Conservation (phyloP, 2,888 invertebrate species). For the Andrena bucephala region DNA sequence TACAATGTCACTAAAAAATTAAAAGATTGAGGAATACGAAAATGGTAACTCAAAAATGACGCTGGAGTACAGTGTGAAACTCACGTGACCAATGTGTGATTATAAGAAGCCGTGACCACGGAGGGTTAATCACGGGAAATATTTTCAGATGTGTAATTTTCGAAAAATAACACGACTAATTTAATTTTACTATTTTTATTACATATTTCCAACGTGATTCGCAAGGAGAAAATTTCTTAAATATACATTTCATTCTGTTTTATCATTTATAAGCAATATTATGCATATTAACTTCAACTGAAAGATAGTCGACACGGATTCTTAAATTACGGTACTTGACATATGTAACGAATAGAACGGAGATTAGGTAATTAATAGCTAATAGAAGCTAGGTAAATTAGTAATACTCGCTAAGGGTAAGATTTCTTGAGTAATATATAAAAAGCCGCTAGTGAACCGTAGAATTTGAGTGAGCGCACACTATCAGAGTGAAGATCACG, state of each 20-base stretch:
- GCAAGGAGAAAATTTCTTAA: neutral
- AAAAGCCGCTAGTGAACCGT: neutral
- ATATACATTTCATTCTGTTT: neutral
- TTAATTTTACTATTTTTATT: neutral
- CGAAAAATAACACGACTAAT: too few relatives aligned
- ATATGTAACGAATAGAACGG: too few relatives aligned
- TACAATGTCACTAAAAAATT: too few relatives aligned
- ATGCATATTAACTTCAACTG: neutral
- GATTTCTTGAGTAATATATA: neutral
- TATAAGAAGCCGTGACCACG: too few relatives aligned
- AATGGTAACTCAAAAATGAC: too few relatives aligned
- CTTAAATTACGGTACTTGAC: neutral
- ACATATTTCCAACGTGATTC: neutral
- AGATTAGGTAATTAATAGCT: too few relatives aligned
- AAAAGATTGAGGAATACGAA: too few relatives aligned
- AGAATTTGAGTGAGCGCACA: slow-evolving; percentile 30
- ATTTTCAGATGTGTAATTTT: too few relatives aligned
- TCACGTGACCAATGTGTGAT: too few relatives aligned
- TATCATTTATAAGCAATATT: neutral
- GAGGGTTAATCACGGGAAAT: too few relatives aligned
- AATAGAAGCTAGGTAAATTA: neutral
- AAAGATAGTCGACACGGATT: neutral
- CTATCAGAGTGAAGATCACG: slow-evolving; percentile 42
- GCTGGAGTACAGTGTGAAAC: too few relatives aligned
- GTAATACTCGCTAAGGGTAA: neutral